Conservation (phyloP, 2,888 invertebrate genomes). For the Tiliacea aurago region DNA sequence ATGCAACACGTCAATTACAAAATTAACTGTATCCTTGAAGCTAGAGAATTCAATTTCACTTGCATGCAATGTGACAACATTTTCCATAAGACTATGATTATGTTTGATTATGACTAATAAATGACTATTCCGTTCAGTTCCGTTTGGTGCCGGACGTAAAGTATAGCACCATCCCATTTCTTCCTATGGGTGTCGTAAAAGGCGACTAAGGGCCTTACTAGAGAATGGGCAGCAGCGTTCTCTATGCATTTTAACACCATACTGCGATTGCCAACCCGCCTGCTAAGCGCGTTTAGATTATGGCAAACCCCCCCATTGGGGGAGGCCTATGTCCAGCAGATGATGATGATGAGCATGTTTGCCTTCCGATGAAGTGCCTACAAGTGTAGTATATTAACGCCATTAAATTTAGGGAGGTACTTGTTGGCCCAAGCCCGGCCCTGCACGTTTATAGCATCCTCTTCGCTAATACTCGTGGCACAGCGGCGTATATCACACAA, state of each 20-base stretch:
- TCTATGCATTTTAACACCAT: too few relatives aligned
- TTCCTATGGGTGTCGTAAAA: too few relatives aligned
- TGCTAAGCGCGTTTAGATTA: too few relatives aligned
- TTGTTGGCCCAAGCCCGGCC: constrained; percentile 3
- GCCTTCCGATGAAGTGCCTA: background rate
- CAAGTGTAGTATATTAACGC: background rate
- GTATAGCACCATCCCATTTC: too few relatives aligned
- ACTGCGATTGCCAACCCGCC: too few relatives aligned
- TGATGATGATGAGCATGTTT: background rate
- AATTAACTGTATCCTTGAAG: background rate
- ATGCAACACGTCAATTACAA: background rate
- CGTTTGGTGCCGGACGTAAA: too few relatives aligned
- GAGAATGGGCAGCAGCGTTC: too few relatives aligned
- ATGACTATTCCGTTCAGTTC: too few relatives aligned
- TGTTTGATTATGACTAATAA: too few relatives aligned
- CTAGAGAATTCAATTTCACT: background rate
- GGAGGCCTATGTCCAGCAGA: too few relatives aligned
- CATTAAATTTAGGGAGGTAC: background rate
- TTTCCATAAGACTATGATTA: background rate
- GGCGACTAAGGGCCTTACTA: too few relatives aligned
- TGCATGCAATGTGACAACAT: background rate
- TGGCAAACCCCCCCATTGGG: too few relatives aligned
- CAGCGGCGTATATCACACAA: constrained; percentile 48
- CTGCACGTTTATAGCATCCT: constrained; percentile 25
- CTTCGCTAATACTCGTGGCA: constrained; percentile 19